Percentiles rank a stretch among this genome's conserved stretches.
phyloP scores from a whole-genome alignment of 30 jellyfish, hydroid and myxozoan genomes.

The Aurelia coerulea region DNA sequence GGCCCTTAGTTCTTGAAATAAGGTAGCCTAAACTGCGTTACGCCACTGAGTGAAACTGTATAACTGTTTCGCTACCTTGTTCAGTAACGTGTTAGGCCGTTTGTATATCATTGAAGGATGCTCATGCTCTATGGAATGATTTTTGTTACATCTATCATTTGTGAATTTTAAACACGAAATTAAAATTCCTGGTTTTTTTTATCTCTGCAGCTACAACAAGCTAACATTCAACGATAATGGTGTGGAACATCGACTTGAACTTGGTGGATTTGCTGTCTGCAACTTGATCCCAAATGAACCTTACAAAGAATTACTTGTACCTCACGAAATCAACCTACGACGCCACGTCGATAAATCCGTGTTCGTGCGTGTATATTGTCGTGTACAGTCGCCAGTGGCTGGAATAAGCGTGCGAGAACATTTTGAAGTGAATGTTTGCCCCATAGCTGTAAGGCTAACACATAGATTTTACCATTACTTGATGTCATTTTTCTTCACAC shows the following conservation, averaged over 20 bases:
- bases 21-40: too few relatives aligned
- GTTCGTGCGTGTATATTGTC: slow-evolving; percentile 84
- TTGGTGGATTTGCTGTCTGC: slow-evolving; percentile 90
- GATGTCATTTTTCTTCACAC: slow-evolving; percentile 83
- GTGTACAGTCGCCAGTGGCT: slow-evolving; percentile 97
- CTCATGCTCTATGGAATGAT: too few relatives aligned
- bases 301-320: slow-evolving; percentile 85
- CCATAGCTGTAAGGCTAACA: slow-evolving; percentile 96
- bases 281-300: slow-evolving; percentile 87
- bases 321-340: slow-evolving; percentile 94
- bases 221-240: slow-evolving; percentile 80
- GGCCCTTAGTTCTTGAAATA: too few relatives aligned
- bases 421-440: slow-evolving; percentile 97
- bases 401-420: slow-evolving; percentile 93
- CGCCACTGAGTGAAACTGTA: too few relatives aligned
- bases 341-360: slow-evolving; percentile 95
- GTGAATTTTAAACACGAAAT: too few relatives aligned
- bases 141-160: too few relatives aligned
- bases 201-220: slow-evolving; percentile 79
- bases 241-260: slow-evolving; percentile 89
- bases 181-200: too few relatives aligned
- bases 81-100: too few relatives aligned
- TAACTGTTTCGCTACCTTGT: too few relatives aligned
- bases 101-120: too few relatives aligned
- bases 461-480: slow-evolving; percentile 75